Evolutionary conservation across 1,140 invertebrate species (phyloP).

Genomic region (Drosophila busckii): DNA sequence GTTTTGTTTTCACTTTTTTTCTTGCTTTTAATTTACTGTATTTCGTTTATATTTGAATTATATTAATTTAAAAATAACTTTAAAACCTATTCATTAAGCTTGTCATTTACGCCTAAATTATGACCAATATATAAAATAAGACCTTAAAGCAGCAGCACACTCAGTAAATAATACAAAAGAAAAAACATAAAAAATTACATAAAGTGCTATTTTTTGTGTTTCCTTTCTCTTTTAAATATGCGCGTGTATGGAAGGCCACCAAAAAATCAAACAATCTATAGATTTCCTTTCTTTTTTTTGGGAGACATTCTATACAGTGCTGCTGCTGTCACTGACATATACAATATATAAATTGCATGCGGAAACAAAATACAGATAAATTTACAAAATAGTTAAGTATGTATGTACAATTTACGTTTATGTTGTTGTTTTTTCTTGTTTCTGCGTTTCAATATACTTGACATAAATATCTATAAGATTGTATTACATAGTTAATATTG

Average conservation of each 20-base stretch:
- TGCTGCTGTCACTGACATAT: constrained; percentile 19
- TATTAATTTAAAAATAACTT: constrained; percentile 70
- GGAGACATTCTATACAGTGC: constrained; percentile 14
- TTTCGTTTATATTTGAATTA: constrained; percentile 41
- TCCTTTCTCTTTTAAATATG: constrained; percentile 15
- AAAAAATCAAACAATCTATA: not conserved
- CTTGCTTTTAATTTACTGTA: constrained; percentile 49
- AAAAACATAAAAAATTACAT: constrained; percentile 69
- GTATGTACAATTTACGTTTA: constrained; percentile 50
- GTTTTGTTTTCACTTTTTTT: constrained; percentile 30
- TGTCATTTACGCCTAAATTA: constrained; percentile 73
- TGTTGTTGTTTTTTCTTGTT: constrained; percentile 3
- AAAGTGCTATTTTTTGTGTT: constrained; percentile 20
- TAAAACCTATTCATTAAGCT: constrained; percentile 70
- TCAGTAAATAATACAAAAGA: constrained; percentile 70
- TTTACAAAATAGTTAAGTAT: constrained; percentile 74
- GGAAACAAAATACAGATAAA: constrained; percentile 62
- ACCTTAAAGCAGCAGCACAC: constrained; percentile 64
- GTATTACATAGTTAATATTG: constrained; percentile 43
- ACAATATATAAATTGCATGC: constrained; percentile 46
- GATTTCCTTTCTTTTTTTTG: too few relatives aligned
- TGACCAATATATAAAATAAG: constrained; percentile 64
- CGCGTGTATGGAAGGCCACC: constrained; percentile 23
- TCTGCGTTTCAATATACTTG: constrained; percentile 29
- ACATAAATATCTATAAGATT: constrained; percentile 47